These are phyloP conservation scores for Porites divaricata DNA, from an alignment of 92 coral and sea anemone genomes.

Conservation along the genomic window DNA sequence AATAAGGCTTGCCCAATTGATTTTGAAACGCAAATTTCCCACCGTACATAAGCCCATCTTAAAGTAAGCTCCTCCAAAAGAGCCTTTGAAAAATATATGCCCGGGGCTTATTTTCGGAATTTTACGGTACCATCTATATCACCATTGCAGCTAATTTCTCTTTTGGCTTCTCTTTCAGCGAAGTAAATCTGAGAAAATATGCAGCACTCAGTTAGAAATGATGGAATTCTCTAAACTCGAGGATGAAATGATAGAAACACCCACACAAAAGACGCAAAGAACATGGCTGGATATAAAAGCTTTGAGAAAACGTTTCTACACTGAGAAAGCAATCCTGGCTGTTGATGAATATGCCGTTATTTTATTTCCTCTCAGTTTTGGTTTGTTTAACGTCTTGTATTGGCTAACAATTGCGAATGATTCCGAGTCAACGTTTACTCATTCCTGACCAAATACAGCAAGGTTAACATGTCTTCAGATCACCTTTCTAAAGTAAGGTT, in stretches of 20 bases:
- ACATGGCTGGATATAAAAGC: constrained; percentile 21
- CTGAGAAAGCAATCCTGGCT: constrained; percentile 64
- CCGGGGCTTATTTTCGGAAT: too few species aligned
- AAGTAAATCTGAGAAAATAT: constrained; percentile 27
- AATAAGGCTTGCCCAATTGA: too few species aligned
- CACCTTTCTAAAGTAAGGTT: neutral
- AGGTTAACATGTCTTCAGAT: neutral
- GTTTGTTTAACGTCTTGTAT: constrained; percentile 73
- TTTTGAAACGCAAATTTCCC: too few species aligned
- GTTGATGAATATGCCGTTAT: constrained; percentile 85
- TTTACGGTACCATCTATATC: neutral
- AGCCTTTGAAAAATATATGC: too few species aligned
- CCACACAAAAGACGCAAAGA: constrained; percentile 22
- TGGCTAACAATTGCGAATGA: constrained; percentile 64
- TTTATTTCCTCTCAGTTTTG: constrained; percentile 81
- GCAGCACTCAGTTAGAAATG: constrained; percentile 56
- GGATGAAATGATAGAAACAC: constrained; percentile 5
- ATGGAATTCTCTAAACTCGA: constrained; percentile 62
- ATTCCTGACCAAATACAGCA: neutral
- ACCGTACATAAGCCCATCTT: too few species aligned
- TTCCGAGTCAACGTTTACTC: neutral
- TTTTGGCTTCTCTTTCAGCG: neutral
- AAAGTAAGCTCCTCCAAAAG: too few species aligned
- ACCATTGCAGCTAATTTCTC: too few species aligned
- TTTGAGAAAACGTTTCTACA: constrained; percentile 43